Conservation (phyloP, 1,140 invertebrate species). For the Brachionus sp. region DNA sequence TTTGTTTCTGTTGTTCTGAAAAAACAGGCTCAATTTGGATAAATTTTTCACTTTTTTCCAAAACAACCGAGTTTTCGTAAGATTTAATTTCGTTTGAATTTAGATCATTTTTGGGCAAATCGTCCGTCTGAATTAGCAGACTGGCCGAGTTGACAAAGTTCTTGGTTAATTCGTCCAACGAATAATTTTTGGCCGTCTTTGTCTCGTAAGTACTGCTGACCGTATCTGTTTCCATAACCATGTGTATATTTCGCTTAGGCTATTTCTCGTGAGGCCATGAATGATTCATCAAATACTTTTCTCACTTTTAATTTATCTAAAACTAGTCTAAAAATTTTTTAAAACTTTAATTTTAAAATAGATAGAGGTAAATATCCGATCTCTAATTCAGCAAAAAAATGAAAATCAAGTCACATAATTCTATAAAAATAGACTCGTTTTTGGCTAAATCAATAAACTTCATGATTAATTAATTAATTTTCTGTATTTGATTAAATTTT, state of each 20-base stretch:
- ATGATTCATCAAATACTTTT: neutral
- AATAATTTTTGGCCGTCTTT: conserved; percentile 4
- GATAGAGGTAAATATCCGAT: too few relatives aligned
- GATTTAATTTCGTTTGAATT: conserved; percentile 12
- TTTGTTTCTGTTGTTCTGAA: neutral
- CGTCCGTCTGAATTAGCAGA: neutral
- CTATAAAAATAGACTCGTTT: neutral
- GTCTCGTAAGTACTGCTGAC: neutral
- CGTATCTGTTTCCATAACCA: conserved; percentile 11
- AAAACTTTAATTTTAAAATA: neutral
- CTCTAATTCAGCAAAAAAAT: too few relatives aligned
- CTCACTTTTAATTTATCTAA: neutral
- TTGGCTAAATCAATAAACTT: neutral
- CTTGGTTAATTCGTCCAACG: neutral
- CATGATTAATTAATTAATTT: neutral
- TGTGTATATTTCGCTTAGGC: neutral
- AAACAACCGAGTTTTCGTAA: neutral
- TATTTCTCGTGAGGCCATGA: neutral
- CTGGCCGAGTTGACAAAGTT: neutral
- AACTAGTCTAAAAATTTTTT: neutral
- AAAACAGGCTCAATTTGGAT: neutral
- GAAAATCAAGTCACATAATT: neutral
- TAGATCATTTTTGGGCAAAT: neutral
- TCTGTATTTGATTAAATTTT: neutral
- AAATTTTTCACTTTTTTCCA: conserved; percentile 13